Conservation (phyloP, 2,888 invertebrate genomes). For the Zaprionus lineosus region DNA sequence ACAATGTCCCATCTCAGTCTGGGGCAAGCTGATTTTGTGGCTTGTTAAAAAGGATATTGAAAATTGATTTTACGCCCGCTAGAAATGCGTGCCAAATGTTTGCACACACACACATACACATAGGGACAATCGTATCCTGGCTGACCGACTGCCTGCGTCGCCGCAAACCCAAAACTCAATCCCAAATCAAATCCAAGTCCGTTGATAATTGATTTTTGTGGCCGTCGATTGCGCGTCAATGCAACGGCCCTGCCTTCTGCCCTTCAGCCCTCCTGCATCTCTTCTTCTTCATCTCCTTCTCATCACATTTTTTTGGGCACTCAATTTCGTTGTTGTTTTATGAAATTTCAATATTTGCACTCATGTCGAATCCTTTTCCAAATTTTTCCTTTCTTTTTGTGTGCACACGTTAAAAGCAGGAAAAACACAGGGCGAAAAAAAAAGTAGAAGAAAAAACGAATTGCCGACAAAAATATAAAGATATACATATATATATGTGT, state of each 20-base stretch:
- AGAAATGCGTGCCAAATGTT: conserved; percentile 60
- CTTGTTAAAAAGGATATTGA: conserved; percentile 64
- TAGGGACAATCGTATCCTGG: conserved; percentile 49
- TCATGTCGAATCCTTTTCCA: conserved; percentile 63
- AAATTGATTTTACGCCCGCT: conserved; percentile 77
- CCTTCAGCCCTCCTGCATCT: not conserved
- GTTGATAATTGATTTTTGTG: conserved; percentile 81
- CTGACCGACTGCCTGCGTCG: conserved; percentile 13
- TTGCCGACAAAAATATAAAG: conserved; percentile 51
- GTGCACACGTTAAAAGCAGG: conserved; percentile 42
- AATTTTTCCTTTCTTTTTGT: conserved; percentile 43
- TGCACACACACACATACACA: conserved; percentile 48
- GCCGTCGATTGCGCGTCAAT: conserved; percentile 63
- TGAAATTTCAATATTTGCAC: conserved; percentile 65
- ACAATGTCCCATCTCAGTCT: conserved; percentile 52
- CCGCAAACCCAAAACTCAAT: not conserved
- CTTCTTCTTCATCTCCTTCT: not conserved
- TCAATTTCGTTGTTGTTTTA: conserved; percentile 38
- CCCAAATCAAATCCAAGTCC: conserved; percentile 39
- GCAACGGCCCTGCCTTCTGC: conserved; percentile 20
- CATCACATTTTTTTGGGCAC: conserved; percentile 22
- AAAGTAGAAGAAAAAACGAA: conserved; percentile 39
- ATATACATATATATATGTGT: not conserved
- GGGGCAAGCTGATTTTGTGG: conserved; percentile 61
- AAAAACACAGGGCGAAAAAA: conserved; percentile 30